phyloP scores from a whole-genome alignment of 2,797 vertebrate genomes.

The Ptychadena robeensis region DNA sequence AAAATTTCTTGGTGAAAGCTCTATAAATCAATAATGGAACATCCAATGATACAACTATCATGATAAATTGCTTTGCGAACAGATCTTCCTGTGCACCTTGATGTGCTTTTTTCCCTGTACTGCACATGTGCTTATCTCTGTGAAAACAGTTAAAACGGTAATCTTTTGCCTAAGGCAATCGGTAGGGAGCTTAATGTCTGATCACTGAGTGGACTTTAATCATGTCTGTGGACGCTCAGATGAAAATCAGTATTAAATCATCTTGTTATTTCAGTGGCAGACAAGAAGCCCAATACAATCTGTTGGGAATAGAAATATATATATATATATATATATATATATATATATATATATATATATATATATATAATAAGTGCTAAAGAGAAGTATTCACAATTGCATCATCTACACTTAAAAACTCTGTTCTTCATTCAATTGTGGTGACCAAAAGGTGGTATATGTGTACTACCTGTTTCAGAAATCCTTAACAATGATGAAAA shows the following conservation, averaged over 20 bases:
- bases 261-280: slow-evolving; percentile 37
- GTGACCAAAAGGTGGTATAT: too few species aligned
- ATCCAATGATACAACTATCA: slow-evolving; percentile 9
- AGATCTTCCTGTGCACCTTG: slow-evolving; percentile 31
- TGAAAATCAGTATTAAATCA: slow-evolving; percentile 61
- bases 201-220: slow-evolving; percentile 33
- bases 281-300: slow-evolving; percentile 41
- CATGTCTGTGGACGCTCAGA: slow-evolving; percentile 61
- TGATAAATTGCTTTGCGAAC: slow-evolving; percentile 10
- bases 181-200: slow-evolving; percentile 55
- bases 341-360: too few species aligned
- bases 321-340: too few species aligned
- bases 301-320: too few species aligned
- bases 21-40: slow-evolving; percentile 18
- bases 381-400: too few species aligned
- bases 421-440: too few species aligned
- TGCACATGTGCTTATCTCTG: not conserved
- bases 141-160: slow-evolving; percentile 44
- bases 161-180: slow-evolving; percentile 63
- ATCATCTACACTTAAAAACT: too few species aligned
- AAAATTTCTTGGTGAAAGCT: not conserved
- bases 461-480: too few species aligned
- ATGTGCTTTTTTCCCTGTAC: not conserved
- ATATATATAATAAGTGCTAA: too few species aligned
- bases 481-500: too few species aligned